Evolutionary conservation across 2,888 invertebrate genomes (phyloP), one percentile per base, ranked within the genome.

Genomic region (Sympetrum striolatum): DNA sequence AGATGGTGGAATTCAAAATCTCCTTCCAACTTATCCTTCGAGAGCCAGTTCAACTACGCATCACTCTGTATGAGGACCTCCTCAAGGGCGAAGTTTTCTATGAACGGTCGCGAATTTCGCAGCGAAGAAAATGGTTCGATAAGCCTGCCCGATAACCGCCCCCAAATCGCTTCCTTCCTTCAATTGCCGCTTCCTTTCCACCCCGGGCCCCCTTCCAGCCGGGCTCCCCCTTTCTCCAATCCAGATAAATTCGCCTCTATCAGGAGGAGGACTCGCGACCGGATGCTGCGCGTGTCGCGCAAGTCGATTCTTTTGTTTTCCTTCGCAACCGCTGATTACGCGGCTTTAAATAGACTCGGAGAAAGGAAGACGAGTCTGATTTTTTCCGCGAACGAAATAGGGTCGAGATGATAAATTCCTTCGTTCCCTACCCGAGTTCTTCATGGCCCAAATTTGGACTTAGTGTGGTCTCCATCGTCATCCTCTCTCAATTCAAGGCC

Each of bases 261-360:
- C 86, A 60, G 64, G 64, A 2, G 37, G 82, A 82, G 58, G 82
- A 60, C 86, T 31, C 86, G 86, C 86, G 86, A 86, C 86, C 86
- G 86, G 86, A 86, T 58, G 37, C 64, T 35, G 37, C 48, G 31
- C 58, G 82, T 22, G 58, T 82, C 82, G 82, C 58, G 31, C 58
- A 82, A 82, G 64, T 22, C 64, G 8, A 22, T 31, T 31, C 73
- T 73, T 73, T 73, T 73, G 73, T 73, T 73, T 73, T 73, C 31
- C 73, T 31, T 73, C 73, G 25, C 31, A 31, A 73, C 8, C 8
- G 10, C 64, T 64, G 73, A 73, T 73, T 31, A 12, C 5, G 73
- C 25, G 73, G 25, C 31, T 73, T 73, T 73, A 31, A 73, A 73
- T 73, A 73, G 73, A 31, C 8, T 5, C 64, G n/a, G 31, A 31